Percentiles rank a stretch among this genome's conserved stretches.
These are phyloP conservation scores for Metacarcinus magister DNA, from an alignment of 2,888 invertebrate species.

Conservation along the genomic window DNA sequence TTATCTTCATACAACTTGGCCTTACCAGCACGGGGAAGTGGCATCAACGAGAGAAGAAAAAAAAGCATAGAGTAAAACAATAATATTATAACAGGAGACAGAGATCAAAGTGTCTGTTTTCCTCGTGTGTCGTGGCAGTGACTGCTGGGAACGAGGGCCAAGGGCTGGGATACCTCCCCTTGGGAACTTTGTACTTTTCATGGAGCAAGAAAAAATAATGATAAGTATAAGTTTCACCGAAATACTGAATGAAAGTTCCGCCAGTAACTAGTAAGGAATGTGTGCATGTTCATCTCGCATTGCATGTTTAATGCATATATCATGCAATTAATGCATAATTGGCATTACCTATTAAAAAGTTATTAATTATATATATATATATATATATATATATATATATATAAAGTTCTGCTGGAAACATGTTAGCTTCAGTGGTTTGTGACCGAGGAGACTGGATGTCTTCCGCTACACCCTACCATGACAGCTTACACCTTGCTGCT, in stretches of 20 bases:
- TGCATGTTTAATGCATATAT: neutral
- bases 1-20: too few species aligned
- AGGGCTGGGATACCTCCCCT: neutral
- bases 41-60: neutral
- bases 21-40: too few species aligned
- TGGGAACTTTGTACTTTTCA: slow-evolving; percentile 5
- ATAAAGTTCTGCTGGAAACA: neutral
- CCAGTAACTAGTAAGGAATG: neutral
- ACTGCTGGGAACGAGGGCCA: neutral
- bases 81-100: neutral
- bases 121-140: neutral
- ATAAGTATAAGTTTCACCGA: neutral
- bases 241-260: neutral
- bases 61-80: neutral
- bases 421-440: neutral
- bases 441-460: neutral
- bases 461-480: neutral
- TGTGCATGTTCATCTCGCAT: neutral
- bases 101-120: too few species aligned
- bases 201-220: neutral
- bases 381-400: too few species aligned
- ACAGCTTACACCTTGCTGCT: neutral
- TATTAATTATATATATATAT: neutral
- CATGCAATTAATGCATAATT: neutral
- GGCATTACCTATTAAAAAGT: neutral